Conservation (phyloP, 2,797 vertebrate genomes). For the Dermochelys coriacea region DNA sequence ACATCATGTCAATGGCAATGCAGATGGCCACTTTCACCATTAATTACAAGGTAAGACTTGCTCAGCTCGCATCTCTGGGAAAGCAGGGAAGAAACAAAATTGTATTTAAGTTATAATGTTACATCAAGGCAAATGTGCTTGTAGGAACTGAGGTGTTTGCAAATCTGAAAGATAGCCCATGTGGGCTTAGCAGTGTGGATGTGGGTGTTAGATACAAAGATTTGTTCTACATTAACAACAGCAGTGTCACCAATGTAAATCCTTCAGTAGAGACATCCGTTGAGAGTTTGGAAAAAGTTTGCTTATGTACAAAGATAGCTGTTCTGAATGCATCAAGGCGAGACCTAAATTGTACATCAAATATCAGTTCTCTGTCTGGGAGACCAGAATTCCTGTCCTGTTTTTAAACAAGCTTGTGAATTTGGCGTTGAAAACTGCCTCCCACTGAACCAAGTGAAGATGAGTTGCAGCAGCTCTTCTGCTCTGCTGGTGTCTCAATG, state of each 20-base stretch:
- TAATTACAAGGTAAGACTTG: slow-evolving; percentile 92
- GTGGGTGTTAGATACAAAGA: neutral
- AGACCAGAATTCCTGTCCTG: neutral
- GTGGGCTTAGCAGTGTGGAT: neutral
- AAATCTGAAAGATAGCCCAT: neutral
- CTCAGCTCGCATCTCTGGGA: fast-evolving
- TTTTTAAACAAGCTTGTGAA: neutral
- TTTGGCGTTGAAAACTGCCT: neutral
- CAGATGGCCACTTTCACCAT: slow-evolving; percentile 99
- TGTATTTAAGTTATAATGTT: neutral
- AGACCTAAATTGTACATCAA: neutral
- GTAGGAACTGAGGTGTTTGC: neutral
- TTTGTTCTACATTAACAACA: neutral
- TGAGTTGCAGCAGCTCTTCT: fast-evolving
- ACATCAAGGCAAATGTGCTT: fast-evolving
- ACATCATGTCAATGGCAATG: slow-evolving; percentile 99
- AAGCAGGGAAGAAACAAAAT: fast-evolving
- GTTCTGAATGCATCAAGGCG: neutral
- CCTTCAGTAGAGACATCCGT: neutral
- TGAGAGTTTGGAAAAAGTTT: neutral
- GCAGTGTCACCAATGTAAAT: neutral
- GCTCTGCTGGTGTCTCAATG: neutral
- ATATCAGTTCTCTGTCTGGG: too few species aligned
- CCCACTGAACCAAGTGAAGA: neutral
- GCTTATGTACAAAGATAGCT: neutral